These are phyloP conservation scores for Echiichthys vipera DNA, from an alignment of 2,797 vertebrate species.

Conservation along the genomic window DNA sequence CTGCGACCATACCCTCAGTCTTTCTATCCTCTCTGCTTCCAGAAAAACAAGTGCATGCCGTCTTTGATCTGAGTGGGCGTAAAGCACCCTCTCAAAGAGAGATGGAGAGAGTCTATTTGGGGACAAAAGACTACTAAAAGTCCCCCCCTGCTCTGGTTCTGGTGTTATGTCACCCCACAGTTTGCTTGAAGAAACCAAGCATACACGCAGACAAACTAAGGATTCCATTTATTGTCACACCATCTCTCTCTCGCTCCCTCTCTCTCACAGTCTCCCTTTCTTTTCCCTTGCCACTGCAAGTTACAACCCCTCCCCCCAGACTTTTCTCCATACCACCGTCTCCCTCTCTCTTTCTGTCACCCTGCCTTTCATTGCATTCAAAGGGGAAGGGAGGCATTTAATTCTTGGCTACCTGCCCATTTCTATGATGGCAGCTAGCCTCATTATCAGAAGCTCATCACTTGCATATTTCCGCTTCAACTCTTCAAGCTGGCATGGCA, in stretches of 20 bases:
- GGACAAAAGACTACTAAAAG: conserved; percentile 70
- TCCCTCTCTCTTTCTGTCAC: conserved; percentile 55
- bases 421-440: conserved; percentile 72
- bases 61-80: conserved; percentile 67
- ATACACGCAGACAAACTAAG: conserved; percentile 23
- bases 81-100: conserved; percentile 65
- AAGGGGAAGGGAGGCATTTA: conserved; percentile 73
- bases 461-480: conserved; percentile 48
- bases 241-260: conserved; percentile 31
- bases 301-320: conserved; percentile 48
- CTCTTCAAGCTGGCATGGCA: conserved; percentile 33
- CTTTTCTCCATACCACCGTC: conserved; percentile 36
- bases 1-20: conserved; percentile 58
- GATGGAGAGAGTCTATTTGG: conserved; percentile 60
- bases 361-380: conserved; percentile 63
- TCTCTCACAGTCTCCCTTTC: conserved; percentile 36
- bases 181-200: conserved; percentile 29
- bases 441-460: conserved; percentile 68
- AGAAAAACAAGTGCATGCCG: conserved; percentile 65
- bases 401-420: conserved; percentile 82
- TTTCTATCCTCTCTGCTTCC: conserved; percentile 54
- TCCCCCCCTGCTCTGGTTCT: conserved; percentile 44
- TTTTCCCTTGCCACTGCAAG: conserved; percentile 46
- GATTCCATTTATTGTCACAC: conserved; percentile 36
- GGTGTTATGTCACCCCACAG: conserved; percentile 42